A percentile compares a stretch with the other conserved stretches of the same genome.
phyloP scores from a whole-genome alignment of 2,113 vertebrate species.

The Psammodynastes pulverulentus region DNA sequence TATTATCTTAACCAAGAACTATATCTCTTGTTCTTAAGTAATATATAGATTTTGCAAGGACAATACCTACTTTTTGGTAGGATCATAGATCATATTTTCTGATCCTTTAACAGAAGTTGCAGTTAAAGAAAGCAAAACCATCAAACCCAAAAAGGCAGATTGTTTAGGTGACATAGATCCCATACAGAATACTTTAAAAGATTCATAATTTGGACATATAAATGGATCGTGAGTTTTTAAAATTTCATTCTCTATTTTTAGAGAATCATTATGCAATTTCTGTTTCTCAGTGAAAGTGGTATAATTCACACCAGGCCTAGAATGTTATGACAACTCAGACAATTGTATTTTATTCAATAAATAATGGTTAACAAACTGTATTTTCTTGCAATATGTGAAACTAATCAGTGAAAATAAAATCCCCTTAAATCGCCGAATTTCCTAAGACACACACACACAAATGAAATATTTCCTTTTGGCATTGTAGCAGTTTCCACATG shows the following conservation, averaged over 20 bases:
- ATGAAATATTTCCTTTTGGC: slow-evolving; percentile 52
- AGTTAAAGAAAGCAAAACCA: background rate
- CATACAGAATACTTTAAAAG: background rate
- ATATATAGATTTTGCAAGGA: background rate
- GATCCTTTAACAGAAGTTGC: background rate
- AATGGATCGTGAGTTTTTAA: background rate
- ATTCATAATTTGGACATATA: slow-evolving; percentile 1
- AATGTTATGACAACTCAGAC: background rate
- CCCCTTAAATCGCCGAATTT: slow-evolving; percentile 6
- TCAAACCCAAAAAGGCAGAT: background rate
- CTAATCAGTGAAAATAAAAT: slow-evolving; percentile 41
- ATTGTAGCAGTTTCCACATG: background rate
- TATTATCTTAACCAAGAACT: background rate
- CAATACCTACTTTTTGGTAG: background rate
- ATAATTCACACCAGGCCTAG: background rate
- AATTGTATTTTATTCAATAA: background rate
- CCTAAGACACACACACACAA: slow-evolving; percentile 38
- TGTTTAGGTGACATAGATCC: background rate
- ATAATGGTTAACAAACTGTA: background rate
- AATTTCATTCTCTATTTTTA: background rate
- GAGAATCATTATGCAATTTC: background rate
- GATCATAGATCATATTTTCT: background rate
- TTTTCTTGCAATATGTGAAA: background rate
- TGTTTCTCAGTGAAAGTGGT: slow-evolving; percentile 28
- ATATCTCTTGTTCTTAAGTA: background rate